A percentile compares a stretch with the other conserved stretches of the same genome.
Conservation (phyloP, 2,888 invertebrate species). For the Hyppa rectilinea region DNA sequence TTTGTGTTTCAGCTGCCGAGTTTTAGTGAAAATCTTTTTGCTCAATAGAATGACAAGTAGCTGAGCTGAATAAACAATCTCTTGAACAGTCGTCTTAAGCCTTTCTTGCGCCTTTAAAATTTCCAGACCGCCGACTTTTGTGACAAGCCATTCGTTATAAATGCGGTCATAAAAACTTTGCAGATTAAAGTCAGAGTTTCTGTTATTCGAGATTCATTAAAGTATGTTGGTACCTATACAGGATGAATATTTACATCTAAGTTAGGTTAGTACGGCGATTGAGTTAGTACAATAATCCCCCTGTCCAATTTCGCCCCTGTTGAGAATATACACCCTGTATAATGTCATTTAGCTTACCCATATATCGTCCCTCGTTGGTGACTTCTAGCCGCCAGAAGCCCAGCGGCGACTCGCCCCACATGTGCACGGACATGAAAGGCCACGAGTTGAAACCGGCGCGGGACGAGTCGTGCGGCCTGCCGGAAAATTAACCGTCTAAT, state of each 20-base stretch:
- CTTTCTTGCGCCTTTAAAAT: slow-evolving; percentile 47
- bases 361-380: slow-evolving; percentile 97
- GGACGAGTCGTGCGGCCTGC: slow-evolving; percentile 96
- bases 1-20: slow-evolving; percentile 33
- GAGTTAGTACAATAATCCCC: background rate
- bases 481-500: slow-evolving; percentile 76
- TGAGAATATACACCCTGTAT: slow-evolving; percentile 10
- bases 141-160: slow-evolving; percentile 63
- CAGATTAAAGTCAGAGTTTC: slow-evolving; percentile 48
- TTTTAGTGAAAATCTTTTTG: slow-evolving; percentile 41
- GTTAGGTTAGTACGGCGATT: slow-evolving; percentile 9
- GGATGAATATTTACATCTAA: slow-evolving; percentile 22
- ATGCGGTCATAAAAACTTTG: slow-evolving; percentile 63
- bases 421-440: slow-evolving; percentile 99
- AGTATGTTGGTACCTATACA: slow-evolving; percentile 14
- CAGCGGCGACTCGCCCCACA: slow-evolving; percentile 98
- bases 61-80: slow-evolving; percentile 60
- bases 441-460: slow-evolving; percentile 98
- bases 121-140: slow-evolving; percentile 57
- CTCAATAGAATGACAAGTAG: slow-evolving; percentile 51
- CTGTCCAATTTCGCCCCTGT: background rate
- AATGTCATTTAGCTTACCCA: slow-evolving; percentile 91
- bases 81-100: slow-evolving; percentile 46
- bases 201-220: slow-evolving; percentile 50
- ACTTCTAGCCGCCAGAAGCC: slow-evolving; percentile 99